Conservation (phyloP, 2,797 vertebrate genomes). For the Chanos chanos region DNA sequence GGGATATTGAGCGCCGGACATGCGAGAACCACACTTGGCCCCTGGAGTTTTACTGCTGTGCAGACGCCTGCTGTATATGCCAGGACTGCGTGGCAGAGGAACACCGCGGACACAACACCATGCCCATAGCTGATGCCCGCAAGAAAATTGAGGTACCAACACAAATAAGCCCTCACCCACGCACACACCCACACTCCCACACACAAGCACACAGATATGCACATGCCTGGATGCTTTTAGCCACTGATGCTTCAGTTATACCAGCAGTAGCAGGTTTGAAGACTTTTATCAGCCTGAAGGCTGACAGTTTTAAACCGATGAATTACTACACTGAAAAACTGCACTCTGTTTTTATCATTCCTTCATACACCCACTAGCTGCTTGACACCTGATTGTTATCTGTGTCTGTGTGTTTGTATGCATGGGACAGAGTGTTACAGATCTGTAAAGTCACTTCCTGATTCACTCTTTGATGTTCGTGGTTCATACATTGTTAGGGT, state of each 20-base stretch:
- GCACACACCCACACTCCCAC: background rate
- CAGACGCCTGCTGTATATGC: constrained; percentile 74
- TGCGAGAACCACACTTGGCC: constrained; percentile 76
- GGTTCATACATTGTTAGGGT: too few species aligned
- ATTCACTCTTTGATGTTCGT: too few species aligned
- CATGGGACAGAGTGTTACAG: too few species aligned
- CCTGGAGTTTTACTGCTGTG: constrained; percentile 74
- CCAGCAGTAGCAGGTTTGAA: too few species aligned
- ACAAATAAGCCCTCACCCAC: background rate
- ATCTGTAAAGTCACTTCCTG: too few species aligned
- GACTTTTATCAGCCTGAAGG: too few species aligned
- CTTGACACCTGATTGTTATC: too few species aligned
- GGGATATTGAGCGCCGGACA: constrained; percentile 73
- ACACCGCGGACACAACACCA: constrained; percentile 66
- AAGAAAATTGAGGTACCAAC: constrained; percentile 56
- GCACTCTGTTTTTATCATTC: too few species aligned
- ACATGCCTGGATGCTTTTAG: background rate
- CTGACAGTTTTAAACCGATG: too few species aligned
- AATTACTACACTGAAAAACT: too few species aligned
- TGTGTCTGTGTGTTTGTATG: too few species aligned
- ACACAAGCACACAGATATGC: background rate
- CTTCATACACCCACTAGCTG: too few species aligned
- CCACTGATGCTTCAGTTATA: background rate
- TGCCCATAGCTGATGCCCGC: constrained; percentile 62
- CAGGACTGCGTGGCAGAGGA: constrained; percentile 68